Percentiles rank a stretch among this genome's conserved stretches.
phyloP scores from a whole-genome alignment of 2,113 vertebrate species.

The Petrocephalus zakoni region DNA sequence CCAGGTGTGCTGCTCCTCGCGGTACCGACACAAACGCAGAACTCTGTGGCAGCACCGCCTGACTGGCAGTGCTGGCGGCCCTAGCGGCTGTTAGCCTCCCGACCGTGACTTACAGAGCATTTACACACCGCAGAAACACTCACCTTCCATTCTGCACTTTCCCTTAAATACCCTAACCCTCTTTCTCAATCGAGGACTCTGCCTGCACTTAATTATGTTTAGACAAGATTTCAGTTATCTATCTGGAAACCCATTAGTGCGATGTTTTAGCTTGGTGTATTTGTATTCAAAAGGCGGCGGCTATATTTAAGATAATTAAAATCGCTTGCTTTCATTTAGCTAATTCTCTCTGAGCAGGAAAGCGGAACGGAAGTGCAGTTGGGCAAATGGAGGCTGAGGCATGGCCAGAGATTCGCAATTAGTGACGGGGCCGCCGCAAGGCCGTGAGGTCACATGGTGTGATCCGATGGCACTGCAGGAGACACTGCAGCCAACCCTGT shows the following conservation, averaged over 20 bases:
- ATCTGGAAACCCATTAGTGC: neutral
- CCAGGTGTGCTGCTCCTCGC: neutral
- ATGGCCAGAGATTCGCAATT: neutral
- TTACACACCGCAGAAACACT: neutral
- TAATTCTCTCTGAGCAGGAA: neutral
- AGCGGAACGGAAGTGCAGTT: neutral
- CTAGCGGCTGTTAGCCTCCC: neutral
- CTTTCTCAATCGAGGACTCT: neutral
- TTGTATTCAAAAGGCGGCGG: neutral
- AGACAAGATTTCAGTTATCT: constrained; percentile 2
- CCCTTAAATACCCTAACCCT: constrained; percentile 5
- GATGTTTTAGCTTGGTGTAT: neutral
- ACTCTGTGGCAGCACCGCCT: neutral
- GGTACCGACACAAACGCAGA: neutral
- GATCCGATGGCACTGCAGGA: neutral
- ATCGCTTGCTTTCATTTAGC: neutral
- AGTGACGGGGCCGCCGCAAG: neutral
- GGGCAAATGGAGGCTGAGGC: neutral
- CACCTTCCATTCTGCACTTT: neutral
- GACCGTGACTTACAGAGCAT: neutral
- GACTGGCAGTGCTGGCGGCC: neutral
- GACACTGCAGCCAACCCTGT: neutral
- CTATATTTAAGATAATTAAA: constrained; percentile 4
- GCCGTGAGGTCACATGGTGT: neutral
- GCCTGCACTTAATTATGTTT: neutral